Conservation (phyloP, 2,113 vertebrate species). For the Noctilio leporinus region DNA sequence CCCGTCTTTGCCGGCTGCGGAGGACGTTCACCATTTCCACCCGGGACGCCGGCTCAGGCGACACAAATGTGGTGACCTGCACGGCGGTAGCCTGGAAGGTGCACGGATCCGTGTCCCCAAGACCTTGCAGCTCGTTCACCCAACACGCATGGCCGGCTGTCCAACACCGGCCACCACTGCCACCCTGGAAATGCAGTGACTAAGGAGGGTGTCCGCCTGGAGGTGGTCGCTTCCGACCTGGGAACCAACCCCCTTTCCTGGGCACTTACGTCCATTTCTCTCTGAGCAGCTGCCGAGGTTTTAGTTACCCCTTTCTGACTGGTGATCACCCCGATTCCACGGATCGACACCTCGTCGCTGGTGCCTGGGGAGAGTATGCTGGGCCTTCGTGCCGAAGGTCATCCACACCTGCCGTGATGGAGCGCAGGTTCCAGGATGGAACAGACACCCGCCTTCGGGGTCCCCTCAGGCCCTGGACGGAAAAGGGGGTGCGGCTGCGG, state of each 20-base stretch:
- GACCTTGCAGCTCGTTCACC: neutral
- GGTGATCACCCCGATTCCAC: too few relatives aligned
- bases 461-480: neutral
- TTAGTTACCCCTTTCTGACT: neutral
- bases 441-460: neutral
- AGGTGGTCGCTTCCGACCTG: neutral
- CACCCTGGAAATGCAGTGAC: too few relatives aligned
- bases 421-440: neutral
- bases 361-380: neutral
- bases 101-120: neutral
- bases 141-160: neutral
- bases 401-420: too few relatives aligned
- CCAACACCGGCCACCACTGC: neutral
- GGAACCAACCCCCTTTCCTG: neutral
- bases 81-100: neutral
- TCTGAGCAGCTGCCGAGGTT: fast-evolving
- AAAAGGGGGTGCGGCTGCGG: neutral
- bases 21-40: neutral
- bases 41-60: neutral
- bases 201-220: too few relatives aligned
- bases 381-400: too few relatives aligned
- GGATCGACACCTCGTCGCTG: neutral
- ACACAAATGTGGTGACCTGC: neutral
- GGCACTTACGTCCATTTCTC: fast-evolving
- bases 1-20: too few relatives aligned